phyloP scores from a whole-genome alignment of 2,113 vertebrate species.

The Beaufortia kweichowensis region DNA sequence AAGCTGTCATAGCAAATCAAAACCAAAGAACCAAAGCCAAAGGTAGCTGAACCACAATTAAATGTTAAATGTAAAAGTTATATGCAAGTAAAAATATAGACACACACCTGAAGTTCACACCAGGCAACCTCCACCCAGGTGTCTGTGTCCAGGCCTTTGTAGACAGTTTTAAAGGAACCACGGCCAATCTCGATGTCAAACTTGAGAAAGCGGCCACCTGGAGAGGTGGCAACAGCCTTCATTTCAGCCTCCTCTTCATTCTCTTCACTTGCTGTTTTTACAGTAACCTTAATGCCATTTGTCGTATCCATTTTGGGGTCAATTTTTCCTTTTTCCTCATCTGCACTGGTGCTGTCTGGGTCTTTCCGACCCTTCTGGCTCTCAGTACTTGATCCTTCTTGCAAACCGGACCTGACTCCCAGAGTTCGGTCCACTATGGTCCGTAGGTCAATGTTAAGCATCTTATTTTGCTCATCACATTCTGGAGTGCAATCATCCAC shows the following conservation, averaged over 20 bases:
- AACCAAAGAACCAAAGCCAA: too few species aligned
- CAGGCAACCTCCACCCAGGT: constrained; percentile 98
- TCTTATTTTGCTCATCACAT: constrained; percentile 62
- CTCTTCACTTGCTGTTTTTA: constrained; percentile 79
- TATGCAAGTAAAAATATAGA: too few species aligned
- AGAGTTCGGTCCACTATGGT: constrained; percentile 68
- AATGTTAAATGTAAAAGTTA: too few species aligned
- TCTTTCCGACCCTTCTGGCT: constrained; percentile 61
- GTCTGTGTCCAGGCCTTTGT: constrained; percentile 95
- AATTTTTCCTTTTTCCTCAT: constrained; percentile 63
- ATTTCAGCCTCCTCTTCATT: constrained; percentile 93
- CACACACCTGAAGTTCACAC: constrained; percentile 96
- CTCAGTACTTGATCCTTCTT: constrained; percentile 61
- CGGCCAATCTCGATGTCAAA: constrained; percentile 97
- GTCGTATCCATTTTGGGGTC: constrained; percentile 49
- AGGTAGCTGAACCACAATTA: too few species aligned
- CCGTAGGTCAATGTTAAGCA: constrained; percentile 65
- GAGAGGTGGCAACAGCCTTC: constrained; percentile 94
- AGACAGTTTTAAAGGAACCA: constrained; percentile 98
- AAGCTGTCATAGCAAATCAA: too few species aligned
- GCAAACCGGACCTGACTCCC: constrained; percentile 63
- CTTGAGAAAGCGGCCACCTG: constrained; percentile 93
- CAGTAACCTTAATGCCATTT: constrained; percentile 65
- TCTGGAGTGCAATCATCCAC: constrained; percentile 64
- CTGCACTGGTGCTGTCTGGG: constrained; percentile 59